A percentile compares a stretch with the other conserved stretches of the same genome.
Evolutionary conservation across 2,888 invertebrate species (phyloP).

Genomic region (Aphodius granarius): DNA sequence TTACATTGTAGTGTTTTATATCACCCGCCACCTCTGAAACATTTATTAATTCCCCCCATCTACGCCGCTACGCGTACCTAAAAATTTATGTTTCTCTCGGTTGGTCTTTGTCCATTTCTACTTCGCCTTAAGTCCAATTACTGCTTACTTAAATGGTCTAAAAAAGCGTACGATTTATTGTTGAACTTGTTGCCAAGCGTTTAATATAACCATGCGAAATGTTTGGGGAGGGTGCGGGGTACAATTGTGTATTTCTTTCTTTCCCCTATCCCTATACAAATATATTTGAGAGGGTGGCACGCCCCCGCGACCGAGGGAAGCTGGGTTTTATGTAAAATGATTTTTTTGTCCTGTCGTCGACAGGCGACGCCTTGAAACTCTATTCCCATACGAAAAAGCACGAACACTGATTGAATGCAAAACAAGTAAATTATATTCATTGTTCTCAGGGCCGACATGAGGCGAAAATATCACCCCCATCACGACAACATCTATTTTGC

Average conservation of each 20-base stretch:
- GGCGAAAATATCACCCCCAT: not conserved
- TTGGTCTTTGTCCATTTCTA: not conserved
- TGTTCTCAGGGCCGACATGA: constrained; percentile 15
- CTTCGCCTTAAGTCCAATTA: not conserved
- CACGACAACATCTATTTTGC: not conserved
- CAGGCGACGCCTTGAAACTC: not conserved
- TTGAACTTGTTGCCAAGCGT: not conserved
- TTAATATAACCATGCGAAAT: not conserved
- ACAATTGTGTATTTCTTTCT: not conserved
- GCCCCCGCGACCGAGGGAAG: not conserved
- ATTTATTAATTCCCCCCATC: not conserved
- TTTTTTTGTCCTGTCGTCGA: not conserved
- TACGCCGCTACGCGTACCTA: not conserved
- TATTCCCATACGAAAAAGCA: not conserved
- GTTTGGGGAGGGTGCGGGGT: not conserved
- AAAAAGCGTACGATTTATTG: not conserved
- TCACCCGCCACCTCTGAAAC: not conserved
- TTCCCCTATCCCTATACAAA: not conserved
- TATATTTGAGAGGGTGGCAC: not conserved
- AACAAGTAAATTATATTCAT: constrained; percentile 25
- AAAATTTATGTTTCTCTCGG: not conserved
- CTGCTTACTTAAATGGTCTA: too few species aligned
- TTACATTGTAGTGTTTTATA: not conserved
- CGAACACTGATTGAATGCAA: constrained; percentile 26
- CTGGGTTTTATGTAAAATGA: not conserved